Base-by-base conservation (phyloP, 2,113 vertebrate genomes). In the Ophiodon elongatus region DNA sequence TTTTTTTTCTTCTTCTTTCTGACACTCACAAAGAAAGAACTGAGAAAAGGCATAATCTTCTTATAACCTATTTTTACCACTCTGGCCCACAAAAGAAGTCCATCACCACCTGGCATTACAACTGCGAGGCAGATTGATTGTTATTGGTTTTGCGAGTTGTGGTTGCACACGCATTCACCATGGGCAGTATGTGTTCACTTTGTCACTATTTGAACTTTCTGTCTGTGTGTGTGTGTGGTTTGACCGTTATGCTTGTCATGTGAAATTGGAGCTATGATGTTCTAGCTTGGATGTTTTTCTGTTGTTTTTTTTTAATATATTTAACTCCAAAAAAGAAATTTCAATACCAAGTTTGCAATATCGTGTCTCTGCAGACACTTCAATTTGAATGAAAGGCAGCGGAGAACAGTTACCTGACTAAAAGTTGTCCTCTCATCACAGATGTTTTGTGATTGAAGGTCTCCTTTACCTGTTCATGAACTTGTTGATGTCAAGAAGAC, bases 101-200 rank as follows among this genome's bases (percentile, higher is more conserved):
- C 33, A 11, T 37, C 33, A 37, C 9, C 9, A 21, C 9, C 19
- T 64, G 62, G 33, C 35, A 37, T 37, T n/a, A 64, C 21, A n/a
- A 37, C 9, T 35, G 19, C 33, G 11, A 23, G 33, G 47, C 33
- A 59, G 21, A 71, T 21, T 57, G 73, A 52, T 56, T 59, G 39
- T 37, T 35, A 23, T 33, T 50, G 56, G 43, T 45, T 4, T 62
- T 74, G 67, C 2, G 21, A 70, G 73, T 57, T 14, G 27, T 59
- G 41, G 43, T 37, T 69, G 47, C 4, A 77, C 15, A 82, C 33
- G 25, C 54, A 33, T 62, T 69, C 27, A 66, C 63, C 72, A 39
- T 9, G 65, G n/a, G 43, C 76, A 60, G 68, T 71, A 31, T 43
- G 66, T 64, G 60, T 64, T 65, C 27, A 56, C 33, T 60, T n/a